These are phyloP conservation scores for Tetranychus cinnabarinus DNA, from an alignment of 1,140 invertebrate genomes.

Conservation along the genomic window DNA sequence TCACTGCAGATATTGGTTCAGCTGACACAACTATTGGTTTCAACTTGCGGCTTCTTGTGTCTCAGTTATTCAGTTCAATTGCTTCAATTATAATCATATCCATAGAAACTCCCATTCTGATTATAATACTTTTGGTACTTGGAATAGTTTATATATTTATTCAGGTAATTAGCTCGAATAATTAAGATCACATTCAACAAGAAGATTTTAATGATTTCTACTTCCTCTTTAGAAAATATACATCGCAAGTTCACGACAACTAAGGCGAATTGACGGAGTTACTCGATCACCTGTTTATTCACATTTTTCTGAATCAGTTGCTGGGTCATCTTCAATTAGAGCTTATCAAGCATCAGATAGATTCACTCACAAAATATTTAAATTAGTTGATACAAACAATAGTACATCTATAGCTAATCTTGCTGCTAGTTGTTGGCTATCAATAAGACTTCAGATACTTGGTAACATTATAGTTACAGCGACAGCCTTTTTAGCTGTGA, in stretches of 20 bases:
- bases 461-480: conserved; percentile 13
- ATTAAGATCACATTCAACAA: too few relatives aligned
- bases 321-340: conserved; percentile 29
- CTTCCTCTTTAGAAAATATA: conserved; percentile 21
- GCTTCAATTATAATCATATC: conserved; percentile 56
- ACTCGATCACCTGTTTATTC: conserved; percentile 30
- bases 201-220: neutral
- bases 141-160: conserved; percentile 59
- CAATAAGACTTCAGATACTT: neutral
- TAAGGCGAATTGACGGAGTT: too few relatives aligned
- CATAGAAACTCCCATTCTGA: conserved; percentile 74
- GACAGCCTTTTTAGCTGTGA: conserved; percentile 52
- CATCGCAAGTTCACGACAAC: too few relatives aligned
- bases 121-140: conserved; percentile 48
- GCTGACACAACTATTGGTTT: conserved; percentile 32
- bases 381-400: neutral
- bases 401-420: neutral
- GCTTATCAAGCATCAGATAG: conserved; percentile 24
- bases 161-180: conserved; percentile 28
- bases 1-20: conserved; percentile 59
- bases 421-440: neutral
- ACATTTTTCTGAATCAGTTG: conserved; percentile 31
- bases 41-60: conserved; percentile 76
- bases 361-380: neutral
- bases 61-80: conserved; percentile 47